phyloP scores from a whole-genome alignment of 2,797 vertebrate species.

The Morus bassanus region DNA sequence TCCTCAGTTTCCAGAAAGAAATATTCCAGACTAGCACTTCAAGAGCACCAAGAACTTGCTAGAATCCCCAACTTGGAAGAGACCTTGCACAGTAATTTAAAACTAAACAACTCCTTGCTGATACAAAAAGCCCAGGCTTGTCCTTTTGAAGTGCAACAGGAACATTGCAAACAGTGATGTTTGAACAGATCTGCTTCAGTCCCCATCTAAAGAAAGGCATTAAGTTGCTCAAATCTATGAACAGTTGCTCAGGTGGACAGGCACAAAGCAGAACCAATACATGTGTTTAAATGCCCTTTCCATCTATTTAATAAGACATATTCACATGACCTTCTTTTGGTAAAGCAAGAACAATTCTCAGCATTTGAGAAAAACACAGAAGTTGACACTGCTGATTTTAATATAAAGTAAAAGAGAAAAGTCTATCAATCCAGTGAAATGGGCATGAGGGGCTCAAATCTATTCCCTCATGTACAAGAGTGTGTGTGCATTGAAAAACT shows the following conservation, averaged over 20 bases:
- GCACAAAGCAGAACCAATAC: neutral
- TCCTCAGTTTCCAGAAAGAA: neutral
- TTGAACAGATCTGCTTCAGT: neutral
- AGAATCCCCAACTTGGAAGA: neutral
- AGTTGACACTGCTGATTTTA: neutral
- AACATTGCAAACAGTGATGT: neutral
- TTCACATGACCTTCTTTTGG: neutral
- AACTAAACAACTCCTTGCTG: neutral
- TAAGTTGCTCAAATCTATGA: neutral
- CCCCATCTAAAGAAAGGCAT: neutral
- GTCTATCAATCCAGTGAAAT: neutral
- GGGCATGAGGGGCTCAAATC: neutral
- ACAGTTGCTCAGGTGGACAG: neutral
- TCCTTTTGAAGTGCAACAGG: neutral
- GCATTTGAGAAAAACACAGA: neutral
- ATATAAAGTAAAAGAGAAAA: neutral
- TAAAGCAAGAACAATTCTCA: neutral
- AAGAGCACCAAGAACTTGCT: neutral
- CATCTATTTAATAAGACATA: neutral
- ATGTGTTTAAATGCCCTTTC: neutral
- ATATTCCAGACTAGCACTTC: neutral
- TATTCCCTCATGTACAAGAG: neutral
- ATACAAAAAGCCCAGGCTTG: neutral
- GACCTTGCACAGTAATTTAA: neutral
- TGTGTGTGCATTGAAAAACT: neutral